These are phyloP conservation scores for Apantesis nais DNA, from an alignment of 2,888 invertebrate genomes.

Conservation along the genomic window DNA sequence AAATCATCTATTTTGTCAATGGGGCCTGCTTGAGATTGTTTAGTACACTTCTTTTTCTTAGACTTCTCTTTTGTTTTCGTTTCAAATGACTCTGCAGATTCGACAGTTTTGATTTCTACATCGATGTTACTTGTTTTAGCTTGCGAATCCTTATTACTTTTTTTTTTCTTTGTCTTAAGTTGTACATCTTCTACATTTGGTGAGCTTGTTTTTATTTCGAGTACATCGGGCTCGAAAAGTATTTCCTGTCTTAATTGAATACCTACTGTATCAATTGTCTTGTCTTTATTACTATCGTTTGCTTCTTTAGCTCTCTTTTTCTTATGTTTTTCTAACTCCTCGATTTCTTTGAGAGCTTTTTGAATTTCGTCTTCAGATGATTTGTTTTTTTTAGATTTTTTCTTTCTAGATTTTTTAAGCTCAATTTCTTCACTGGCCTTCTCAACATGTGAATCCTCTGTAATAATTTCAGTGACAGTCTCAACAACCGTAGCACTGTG, in stretches of 20 bases:
- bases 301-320: constrained; percentile 68
- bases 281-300: constrained; percentile 59
- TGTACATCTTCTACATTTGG: constrained; percentile 37
- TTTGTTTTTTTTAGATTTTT: constrained; percentile 73
- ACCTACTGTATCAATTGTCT: constrained; percentile 25
- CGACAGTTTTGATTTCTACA: constrained; percentile 34
- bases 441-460: constrained; percentile 47
- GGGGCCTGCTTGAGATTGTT: constrained; percentile 36
- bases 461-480: constrained; percentile 54
- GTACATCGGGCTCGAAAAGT: constrained; percentile 17
- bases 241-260: constrained; percentile 17
- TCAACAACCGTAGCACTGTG: constrained; percentile 68
- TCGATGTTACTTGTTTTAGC: constrained; percentile 32
- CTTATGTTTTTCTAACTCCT: constrained; percentile 66
- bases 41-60: constrained; percentile 51
- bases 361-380: constrained; percentile 73
- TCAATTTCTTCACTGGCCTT: constrained; percentile 49
- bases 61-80: constrained; percentile 36
- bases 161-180: constrained; percentile 59
- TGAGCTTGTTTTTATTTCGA: constrained; percentile 19
- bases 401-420: constrained; percentile 72
- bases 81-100: constrained; percentile 31
- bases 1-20: constrained; percentile 29
- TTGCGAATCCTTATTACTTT: constrained; percentile 48
- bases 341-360: constrained; percentile 78